Base-by-base conservation (phyloP, 2,888 invertebrate species). In the Ethmia dodecea region DNA sequence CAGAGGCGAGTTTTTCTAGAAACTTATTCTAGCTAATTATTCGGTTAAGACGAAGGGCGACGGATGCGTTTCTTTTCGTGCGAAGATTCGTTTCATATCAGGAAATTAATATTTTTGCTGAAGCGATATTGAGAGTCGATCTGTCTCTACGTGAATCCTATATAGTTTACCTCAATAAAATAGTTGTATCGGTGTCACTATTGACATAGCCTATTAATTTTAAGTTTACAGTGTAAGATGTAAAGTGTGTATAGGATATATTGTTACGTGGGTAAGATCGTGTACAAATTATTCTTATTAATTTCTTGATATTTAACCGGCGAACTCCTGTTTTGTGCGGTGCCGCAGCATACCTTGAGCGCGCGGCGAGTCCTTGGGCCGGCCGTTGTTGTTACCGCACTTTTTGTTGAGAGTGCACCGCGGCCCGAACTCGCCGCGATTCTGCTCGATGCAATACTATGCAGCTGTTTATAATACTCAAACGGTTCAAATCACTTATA, bases 191-290 rank as follows among this genome's bases (percentile, higher is more conserved):
- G 61, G 64, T 76, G 81, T 83, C 80, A 73, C 71, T 70, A 70
- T 74, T 78, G 83, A 81, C 84, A 76, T 72, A 81, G 84, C 83
- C 84, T 84, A 84, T 78, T 84, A 83, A 72, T 67, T 57, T 81
- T 84, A 84, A 83, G 81, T 77, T 69, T 78, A 78, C 58, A 50
- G 50, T 69, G 47, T 83, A 81, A 77, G 77, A 60, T 75, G 76
- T 78, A 70, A 73, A 70, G 68, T 74, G 74, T 79, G 77, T 73
- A 73, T 70, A 73, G 62, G 59, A 58, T 33, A 27, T 27, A 26
- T 29, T 26, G 55, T 56, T 58, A 59, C 60, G 54, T 66, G 68
- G 64, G 54, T 69, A 75, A 72, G 66, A 62, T 67, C 55, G 73
- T 80, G 77, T 81, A 77, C 81, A 76, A 80, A 74, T 77, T 72